Evolutionary conservation across 2,797 vertebrate species (phyloP), one percentile per base, ranked within the genome.

Genomic region (Pachyuromys duprasi): DNA sequence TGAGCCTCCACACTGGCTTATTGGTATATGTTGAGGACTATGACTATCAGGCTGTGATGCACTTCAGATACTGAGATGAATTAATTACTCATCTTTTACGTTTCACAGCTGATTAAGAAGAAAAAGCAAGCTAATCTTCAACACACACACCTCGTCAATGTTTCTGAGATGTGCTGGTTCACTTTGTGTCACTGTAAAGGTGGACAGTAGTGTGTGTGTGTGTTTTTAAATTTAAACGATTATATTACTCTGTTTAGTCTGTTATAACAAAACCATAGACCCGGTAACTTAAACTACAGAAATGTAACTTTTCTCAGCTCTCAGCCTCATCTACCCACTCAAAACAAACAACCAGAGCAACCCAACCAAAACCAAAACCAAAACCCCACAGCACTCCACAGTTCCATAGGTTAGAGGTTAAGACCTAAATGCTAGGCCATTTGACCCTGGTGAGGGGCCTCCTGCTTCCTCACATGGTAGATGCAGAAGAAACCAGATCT

Each of bases 81-180:
- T 45, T 80, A 94, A 62, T 45, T 80, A 80, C 22, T 78, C n/a
- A 31, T 72, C n/a, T 81, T 96, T 49, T 87, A 92, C 57, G 33
- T 65, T 86, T 53, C 31, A 81, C 11, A 82, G 75, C 55, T n/a
- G 42, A 65, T 31, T 78, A 69, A 89, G 42, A 80, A 84, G 39
- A 22, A 90, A 65, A 90, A 55, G 17, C 4, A 57, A 55, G 3
- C 22, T 90, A 60, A 83, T 87, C 7, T 86, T 79, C 3, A 63
- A 31, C 55, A 28, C 42, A 75, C 13, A 74, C 9, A 55, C 45
- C 7, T 6, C 45, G 42, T 45, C 88, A 87, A 39, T 26, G 8
- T 87, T 81, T 90, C 86, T 90, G 79, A 94, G 83, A 92, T 17
- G 8, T 0, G 18, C 67, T 12, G 39, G 14, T 57, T 89, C n/a